Evolutionary conservation across 2,797 vertebrate genomes (phyloP), one percentile per base, ranked within the genome.

Genomic region (Crocidura indochinensis): DNA sequence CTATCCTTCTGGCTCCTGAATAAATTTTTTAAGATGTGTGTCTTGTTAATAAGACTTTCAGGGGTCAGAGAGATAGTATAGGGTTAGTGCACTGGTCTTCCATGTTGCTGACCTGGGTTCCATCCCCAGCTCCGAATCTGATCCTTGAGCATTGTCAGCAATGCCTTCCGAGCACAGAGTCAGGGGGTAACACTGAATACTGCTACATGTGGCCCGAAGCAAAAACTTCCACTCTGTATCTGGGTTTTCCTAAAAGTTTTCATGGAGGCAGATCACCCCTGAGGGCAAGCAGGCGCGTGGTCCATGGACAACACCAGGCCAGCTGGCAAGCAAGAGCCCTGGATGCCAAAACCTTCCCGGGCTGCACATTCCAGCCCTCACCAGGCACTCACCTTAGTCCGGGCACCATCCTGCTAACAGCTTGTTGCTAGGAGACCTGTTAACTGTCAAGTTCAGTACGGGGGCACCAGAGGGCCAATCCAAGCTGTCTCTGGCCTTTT

Each of bases 401-500:
- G 4, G 0, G 38, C 46, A 60, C 20, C 6, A 4, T 47, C 22
- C 0, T 1, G 22, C 24, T 2, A 24, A 24, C 22, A 29, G 9
- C 14, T 31, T 24, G 94, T 96, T 95, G 94, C 96, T 93, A 95
- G 83, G 96, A 93, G 22, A 96, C 92, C 38, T 38, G 38, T 20
- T 0, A 56, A 92, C 87, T 27, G 56, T 60, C 38, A 65, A 56
- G 2, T 87, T 29, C 1, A 4, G 56, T 27, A 96, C 77, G 84
- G 95, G 78, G 91, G 95, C 94, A 75, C 68, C 83, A 65, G 17
- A 94, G 87, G 90, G 76, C 53, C 94, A 95, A 90, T 71, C 22
- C 4, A 0, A 26, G 84, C 31, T 0, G 10, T 31, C 24, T 7
- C n/a, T 19, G 3, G 10, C 2, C 68, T 9, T 91, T 91, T 94